Evolutionary conservation across 30 jellyfish, hydroid and myxozoan genomes (phyloP), one percentile per base, ranked within the genome.

Genomic region (Aurelia sp.): DNA sequence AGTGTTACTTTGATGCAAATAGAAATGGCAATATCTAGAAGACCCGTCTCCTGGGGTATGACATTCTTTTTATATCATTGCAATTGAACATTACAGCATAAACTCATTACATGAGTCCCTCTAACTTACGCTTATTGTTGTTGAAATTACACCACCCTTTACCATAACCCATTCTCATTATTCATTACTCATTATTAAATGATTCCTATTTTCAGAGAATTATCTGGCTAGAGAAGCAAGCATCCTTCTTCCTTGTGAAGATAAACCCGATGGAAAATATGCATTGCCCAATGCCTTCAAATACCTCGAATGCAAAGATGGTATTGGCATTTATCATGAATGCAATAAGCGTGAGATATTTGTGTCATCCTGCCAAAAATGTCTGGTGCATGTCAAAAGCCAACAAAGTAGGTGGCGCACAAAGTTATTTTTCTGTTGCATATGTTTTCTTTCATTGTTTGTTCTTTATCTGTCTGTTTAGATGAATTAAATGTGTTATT

Each of bases 271-370:
- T 52, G 90, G 90, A 30, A 18, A 13, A 22, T 80, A 65, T 23
- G 75, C 90, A 5, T n/a, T 66, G 64, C 70, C 82, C 11, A 52
- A 65, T 40, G 13, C 90, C 37, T 80, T 80, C 73, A 52, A 74
- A 18, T 80, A 80, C 73, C 62, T 80, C n/a, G 64, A n/a, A 51
- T 80, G 90, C 75, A 80, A 20, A n/a, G 71, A 61, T 66, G 90
- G 90, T 41, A 53, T 50, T 21, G 80, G 82, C 23, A 23, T 1
- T 12, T 41, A 23, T 35, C 68, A 51, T 40, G 58, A 80, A 19
- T 80, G 90, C 57, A 74, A 30, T 21, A 66, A 59, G 18, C 66
- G 57, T 11, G 78, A 80, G 82, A 66, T 80, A 3, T 80, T 65
- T 40, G 90, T 80, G 72, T 76, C 83, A 8, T 11, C 90, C 60